phyloP scores from a whole-genome alignment of 2,113 vertebrate genomes.

The Symphodus melops region DNA sequence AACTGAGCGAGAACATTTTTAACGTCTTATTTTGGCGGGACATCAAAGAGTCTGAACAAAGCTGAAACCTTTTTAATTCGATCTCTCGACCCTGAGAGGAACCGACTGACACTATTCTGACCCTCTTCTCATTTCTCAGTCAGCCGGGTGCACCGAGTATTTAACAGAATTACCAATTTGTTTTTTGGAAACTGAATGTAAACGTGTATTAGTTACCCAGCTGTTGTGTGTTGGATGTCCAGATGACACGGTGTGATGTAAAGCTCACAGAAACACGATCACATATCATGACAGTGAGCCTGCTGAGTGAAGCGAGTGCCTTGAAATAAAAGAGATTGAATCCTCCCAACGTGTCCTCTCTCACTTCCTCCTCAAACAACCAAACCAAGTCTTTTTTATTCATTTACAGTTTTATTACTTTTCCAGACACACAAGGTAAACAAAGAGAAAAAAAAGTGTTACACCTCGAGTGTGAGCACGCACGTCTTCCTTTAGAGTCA shows the following conservation, averaged over 20 bases:
- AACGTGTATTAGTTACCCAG: conserved; percentile 6
- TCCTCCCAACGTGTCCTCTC: not conserved
- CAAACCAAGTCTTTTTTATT: not conserved
- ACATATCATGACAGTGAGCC: conserved; percentile 1
- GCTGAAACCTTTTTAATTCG: no score
- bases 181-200: conserved; percentile 30
- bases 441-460: not conserved
- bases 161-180: not conserved
- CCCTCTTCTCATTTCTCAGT: no score
- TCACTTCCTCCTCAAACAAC: not conserved
- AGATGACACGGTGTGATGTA: conserved; percentile 19
- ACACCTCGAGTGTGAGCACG: conserved; percentile 22
- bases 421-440: conserved; percentile 28
- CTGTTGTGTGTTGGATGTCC: not conserved
- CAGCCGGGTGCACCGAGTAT: not conserved
- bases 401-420: conserved; percentile 8
- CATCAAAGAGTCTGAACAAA: no score
- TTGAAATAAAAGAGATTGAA: conserved; percentile 31
- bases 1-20: no score
- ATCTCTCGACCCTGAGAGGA: no score
- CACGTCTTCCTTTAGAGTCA: not conserved
- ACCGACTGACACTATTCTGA: no score
- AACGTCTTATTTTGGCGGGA: no score
- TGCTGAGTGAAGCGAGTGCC: conserved; percentile 1
- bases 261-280: conserved; percentile 23